phyloP scores from a whole-genome alignment of 2,797 vertebrate genomes.

The Anguilla obscura region DNA sequence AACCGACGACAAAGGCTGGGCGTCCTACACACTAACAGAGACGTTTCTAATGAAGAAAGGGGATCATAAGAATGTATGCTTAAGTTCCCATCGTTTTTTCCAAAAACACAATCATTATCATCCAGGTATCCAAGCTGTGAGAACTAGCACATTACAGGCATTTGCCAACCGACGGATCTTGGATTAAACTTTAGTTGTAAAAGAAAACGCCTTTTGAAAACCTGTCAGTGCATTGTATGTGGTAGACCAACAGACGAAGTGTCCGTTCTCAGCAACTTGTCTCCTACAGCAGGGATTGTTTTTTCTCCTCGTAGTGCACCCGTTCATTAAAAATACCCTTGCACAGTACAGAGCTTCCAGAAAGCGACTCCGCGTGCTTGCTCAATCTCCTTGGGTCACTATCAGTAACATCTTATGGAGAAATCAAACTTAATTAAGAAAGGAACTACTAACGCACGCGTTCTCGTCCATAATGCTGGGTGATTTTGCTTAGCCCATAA shows the following conservation, averaged over 20 bases:
- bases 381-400: constrained; percentile 14
- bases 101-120: constrained; percentile 5
- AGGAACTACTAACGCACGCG: neutral
- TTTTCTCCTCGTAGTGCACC: constrained; percentile 10
- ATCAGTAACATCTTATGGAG: constrained; percentile 22
- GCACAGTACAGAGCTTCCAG: neutral
- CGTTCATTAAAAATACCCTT: constrained; percentile 14
- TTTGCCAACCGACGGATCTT: neutral
- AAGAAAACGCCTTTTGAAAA: neutral
- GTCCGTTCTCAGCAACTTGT: constrained; percentile 19
- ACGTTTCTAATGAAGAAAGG: constrained; percentile 24
- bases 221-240: neutral
- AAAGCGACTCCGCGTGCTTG: neutral
- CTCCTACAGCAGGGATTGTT: neutral
- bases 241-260: neutral
- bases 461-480: neutral
- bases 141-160: neutral
- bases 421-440: constrained; percentile 17
- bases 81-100: constrained; percentile 37
- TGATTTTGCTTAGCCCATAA: neutral
- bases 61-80: constrained; percentile 33
- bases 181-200: neutral
- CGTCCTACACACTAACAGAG: neutral
- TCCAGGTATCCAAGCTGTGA: constrained; percentile 16
- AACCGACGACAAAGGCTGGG: neutral